These are phyloP conservation scores for Pachycephala philippinensis DNA, from an alignment of 2,113 vertebrate species.

Conservation along the genomic window DNA sequence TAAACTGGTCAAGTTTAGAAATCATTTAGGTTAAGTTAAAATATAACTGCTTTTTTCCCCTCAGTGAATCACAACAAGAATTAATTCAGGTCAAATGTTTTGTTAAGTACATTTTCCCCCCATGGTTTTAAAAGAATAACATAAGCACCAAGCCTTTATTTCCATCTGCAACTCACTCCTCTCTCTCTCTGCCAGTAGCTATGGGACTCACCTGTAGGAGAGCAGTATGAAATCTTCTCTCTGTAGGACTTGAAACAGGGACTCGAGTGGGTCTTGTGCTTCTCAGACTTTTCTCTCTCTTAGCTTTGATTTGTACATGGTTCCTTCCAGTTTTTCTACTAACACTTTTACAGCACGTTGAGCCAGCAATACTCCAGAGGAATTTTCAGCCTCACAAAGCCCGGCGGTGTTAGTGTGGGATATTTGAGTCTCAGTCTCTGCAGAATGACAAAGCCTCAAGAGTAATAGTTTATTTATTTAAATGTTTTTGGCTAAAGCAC, in stretches of 20 bases:
- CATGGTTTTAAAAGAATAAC: background rate
- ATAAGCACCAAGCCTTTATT: background rate
- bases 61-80: background rate
- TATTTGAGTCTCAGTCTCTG: background rate
- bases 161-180: background rate
- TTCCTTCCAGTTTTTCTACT: background rate
- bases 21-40: background rate
- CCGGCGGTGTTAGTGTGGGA: background rate
- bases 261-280: background rate
- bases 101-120: background rate
- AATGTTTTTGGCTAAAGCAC: slow-evolving; percentile 7
- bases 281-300: background rate
- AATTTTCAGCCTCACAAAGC: background rate
- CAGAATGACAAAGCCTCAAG: background rate
- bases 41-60: background rate
- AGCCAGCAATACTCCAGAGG: background rate
- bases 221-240: background rate
- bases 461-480: slow-evolving; percentile 24
- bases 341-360: background rate
- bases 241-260: background rate
- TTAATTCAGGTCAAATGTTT: background rate
- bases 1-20: background rate
- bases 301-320: background rate
- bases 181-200: background rate
- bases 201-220: slow-evolving; percentile 12